These are phyloP conservation scores for Lasioglossum leucozonium DNA, from an alignment of 2,888 invertebrate species.

Conservation along the genomic window DNA sequence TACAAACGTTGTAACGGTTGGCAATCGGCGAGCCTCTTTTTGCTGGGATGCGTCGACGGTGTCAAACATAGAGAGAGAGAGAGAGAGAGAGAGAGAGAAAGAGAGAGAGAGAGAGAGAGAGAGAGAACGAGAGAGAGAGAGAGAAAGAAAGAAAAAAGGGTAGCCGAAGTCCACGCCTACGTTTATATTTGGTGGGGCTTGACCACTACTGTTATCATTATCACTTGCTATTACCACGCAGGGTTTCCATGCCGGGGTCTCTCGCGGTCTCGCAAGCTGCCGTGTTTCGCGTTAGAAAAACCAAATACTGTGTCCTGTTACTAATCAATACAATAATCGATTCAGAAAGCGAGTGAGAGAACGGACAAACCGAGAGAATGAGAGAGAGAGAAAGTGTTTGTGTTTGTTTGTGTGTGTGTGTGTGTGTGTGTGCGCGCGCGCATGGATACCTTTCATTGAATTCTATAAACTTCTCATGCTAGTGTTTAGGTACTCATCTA, in stretches of 20 bases:
- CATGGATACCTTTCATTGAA: conserved; percentile 25
- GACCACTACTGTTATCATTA: conserved; percentile 72
- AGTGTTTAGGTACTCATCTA: conserved; percentile 18
- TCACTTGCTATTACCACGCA: conserved; percentile 70
- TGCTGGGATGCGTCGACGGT: conserved; percentile 27
- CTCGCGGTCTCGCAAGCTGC: conserved; percentile 4
- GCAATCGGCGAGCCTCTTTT: conserved; percentile 67
- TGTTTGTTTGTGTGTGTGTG: neutral
- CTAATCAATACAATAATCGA: conserved; percentile 43
- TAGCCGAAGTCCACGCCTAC: conserved; percentile 54
- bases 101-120: neutral
- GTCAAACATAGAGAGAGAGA: conserved; percentile 4
- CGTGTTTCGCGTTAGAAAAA: conserved; percentile 28
- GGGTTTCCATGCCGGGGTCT: conserved; percentile 61
- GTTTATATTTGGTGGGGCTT: conserved; percentile 71
- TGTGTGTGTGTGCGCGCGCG: neutral
- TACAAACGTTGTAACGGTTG: conserved; percentile 76
- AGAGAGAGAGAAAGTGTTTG: conserved; percentile 16
- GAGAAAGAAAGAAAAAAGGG: conserved; percentile 3
- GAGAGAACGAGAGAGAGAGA: no score
- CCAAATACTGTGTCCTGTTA: conserved; percentile 46
- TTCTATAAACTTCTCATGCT: conserved; percentile 25
- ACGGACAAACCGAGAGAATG: neutral
- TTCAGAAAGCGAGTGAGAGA: neutral
- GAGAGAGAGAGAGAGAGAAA: neutral